Evolutionary conservation across 2,797 vertebrate species (phyloP).

Genomic region (Mallotus villosus): DNA sequence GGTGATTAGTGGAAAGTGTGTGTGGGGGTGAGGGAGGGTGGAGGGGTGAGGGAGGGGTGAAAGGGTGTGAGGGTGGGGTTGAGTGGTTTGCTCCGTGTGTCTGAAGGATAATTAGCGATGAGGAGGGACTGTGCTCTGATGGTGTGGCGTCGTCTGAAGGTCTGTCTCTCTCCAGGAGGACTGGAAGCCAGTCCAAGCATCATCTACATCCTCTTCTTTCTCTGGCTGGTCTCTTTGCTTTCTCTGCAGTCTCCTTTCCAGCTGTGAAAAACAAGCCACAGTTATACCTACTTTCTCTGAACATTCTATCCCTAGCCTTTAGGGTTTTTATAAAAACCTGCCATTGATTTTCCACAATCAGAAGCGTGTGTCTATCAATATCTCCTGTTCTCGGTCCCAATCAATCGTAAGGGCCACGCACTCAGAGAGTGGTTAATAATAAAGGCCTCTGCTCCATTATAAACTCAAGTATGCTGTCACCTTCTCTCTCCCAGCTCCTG

Average conservation of each 20-base stretch:
- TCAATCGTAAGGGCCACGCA: background rate
- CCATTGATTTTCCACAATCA: no score
- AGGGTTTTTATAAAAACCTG: no score
- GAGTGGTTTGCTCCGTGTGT: conserved; percentile 65
- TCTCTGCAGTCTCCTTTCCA: no score
- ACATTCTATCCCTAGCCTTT: no score
- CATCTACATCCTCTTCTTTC: no score
- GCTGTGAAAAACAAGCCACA: no score
- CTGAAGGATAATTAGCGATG: conserved; percentile 66
- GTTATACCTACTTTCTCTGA: no score
- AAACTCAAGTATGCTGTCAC: no score
- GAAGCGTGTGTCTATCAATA: background rate
- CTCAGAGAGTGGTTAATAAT: background rate
- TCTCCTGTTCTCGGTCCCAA: background rate
- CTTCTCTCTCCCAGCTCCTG: no score
- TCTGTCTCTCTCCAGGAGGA: conserved; percentile 14
- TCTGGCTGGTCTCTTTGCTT: no score
- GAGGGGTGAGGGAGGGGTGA: background rate
- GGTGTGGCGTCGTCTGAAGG: conserved; percentile 32
- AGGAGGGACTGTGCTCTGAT: conserved; percentile 16
- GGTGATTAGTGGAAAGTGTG: background rate
- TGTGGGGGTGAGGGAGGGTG: background rate
- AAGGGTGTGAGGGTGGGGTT: conserved; percentile 42
- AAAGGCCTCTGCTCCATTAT: no score
- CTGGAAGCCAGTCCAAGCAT: no score